Conservation (phyloP, 1,140 invertebrate genomes). For the Brachionus plicatilis region DNA sequence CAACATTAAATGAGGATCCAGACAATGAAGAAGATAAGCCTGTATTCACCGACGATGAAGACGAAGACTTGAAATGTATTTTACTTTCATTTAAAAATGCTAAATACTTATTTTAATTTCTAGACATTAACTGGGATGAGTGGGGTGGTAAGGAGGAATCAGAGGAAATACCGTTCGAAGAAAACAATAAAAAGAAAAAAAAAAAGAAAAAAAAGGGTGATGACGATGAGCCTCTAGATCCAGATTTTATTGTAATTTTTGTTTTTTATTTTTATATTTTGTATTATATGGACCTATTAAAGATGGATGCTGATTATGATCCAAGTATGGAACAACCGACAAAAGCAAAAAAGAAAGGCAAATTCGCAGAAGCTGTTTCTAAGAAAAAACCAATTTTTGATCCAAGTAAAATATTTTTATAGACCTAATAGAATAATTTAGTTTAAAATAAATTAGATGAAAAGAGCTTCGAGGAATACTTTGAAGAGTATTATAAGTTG, state of each 20-base stretch:
- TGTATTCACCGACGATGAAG: constrained; percentile 71
- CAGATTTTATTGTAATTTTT: constrained; percentile 68
- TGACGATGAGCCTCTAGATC: constrained; percentile 63
- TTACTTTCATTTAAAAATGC: background rate
- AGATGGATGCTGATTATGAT: constrained; percentile 84
- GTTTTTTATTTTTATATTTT: too few relatives aligned
- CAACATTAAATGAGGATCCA: constrained; percentile 44
- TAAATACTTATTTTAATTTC: constrained; percentile 30
- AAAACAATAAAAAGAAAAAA: constrained; percentile 44
- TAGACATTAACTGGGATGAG: constrained; percentile 59
- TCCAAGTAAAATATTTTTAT: constrained; percentile 57
- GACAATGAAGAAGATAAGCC: constrained; percentile 67
- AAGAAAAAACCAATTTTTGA: constrained; percentile 74
- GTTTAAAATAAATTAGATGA: constrained; percentile 55
- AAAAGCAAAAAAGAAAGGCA: constrained; percentile 56
- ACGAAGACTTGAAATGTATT: constrained; percentile 55
- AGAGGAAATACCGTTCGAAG: constrained; percentile 49
- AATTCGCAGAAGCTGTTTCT: constrained; percentile 67
- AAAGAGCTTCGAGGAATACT: constrained; percentile 75
- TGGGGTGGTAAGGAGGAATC: constrained; percentile 67
- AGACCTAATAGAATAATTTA: background rate
- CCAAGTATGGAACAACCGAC: constrained; percentile 50
- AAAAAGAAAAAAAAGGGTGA: constrained; percentile 43
- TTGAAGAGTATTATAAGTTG: constrained; percentile 86
- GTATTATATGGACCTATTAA: background rate